These are phyloP conservation scores for Phodopus roborovskii DNA, from an alignment of 2,113 vertebrate genomes.

Conservation along the genomic window DNA sequence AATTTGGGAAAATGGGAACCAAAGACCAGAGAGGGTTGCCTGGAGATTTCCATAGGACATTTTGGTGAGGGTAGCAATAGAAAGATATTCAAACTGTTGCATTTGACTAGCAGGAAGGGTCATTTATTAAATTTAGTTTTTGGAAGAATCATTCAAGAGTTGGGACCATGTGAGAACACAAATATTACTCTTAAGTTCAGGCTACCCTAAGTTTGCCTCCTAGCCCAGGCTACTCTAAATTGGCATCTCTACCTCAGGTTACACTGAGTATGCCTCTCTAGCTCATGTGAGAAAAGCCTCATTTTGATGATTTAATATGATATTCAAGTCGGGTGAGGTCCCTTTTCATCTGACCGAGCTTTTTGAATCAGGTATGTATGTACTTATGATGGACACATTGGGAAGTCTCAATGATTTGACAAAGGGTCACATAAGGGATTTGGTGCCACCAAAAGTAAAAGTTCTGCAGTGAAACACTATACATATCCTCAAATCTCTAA, in stretches of 20 bases:
- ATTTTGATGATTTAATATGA: not conserved
- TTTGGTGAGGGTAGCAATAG: not conserved
- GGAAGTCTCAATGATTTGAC: not conserved
- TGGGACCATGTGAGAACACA: not conserved
- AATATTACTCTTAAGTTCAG: not conserved
- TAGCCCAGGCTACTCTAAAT: not conserved
- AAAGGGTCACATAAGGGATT: not conserved
- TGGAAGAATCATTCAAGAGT: not conserved
- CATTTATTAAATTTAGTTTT: not conserved
- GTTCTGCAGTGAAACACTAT: not conserved
- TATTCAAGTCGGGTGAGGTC: not conserved
- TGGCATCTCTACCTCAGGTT: not conserved
- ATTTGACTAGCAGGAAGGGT: not conserved
- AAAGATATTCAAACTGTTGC: not conserved
- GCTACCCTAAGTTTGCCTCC: not conserved
- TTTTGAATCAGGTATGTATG: rapidly evolving
- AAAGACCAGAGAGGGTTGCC: not conserved
- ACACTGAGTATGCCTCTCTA: not conserved
- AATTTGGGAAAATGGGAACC: not conserved
- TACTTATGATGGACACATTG: not conserved
- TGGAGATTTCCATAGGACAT: not conserved
- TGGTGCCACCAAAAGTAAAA: not conserved
- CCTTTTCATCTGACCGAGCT: not conserved
- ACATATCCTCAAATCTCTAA: not conserved
- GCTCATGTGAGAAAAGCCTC: not conserved